Conservation (phyloP, 64 coral and sea anemone species). For the Acropora yongei region DNA sequence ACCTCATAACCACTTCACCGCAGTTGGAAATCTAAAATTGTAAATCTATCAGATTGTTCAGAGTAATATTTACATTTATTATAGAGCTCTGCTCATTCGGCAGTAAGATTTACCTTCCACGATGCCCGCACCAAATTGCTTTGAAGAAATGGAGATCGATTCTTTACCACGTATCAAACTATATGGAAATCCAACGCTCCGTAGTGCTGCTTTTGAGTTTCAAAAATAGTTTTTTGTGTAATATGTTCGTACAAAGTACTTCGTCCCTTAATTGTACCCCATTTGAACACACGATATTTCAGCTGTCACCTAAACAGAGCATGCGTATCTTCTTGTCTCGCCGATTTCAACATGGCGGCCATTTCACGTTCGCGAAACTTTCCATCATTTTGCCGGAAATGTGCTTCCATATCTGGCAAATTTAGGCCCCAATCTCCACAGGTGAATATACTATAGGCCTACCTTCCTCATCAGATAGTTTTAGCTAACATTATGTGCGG, state of each 20-base stretch:
- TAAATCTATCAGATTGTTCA: background rate
- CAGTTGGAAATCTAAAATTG: background rate
- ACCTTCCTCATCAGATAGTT: background rate
- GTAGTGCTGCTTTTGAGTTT: background rate
- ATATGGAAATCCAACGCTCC: background rate
- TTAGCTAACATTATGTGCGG: background rate
- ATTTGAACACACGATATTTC: conserved; percentile 11
- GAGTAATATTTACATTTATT: background rate
- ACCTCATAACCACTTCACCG: background rate
- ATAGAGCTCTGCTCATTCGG: background rate
- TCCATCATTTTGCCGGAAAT: conserved; percentile 61
- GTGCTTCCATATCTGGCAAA: conserved; percentile 15
- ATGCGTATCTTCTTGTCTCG: background rate
- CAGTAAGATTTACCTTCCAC: background rate
- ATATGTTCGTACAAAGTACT: background rate
- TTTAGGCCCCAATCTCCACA: conserved; percentile 64
- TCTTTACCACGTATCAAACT: background rate
- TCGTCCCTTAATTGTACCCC: background rate
- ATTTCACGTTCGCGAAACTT: conserved; percentile 37
- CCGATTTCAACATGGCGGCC: conserved; percentile 90
- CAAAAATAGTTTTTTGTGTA: background rate
- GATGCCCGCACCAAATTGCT: background rate
- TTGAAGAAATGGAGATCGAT: background rate
- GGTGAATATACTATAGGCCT: conserved; percentile 29
- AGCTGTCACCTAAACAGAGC: conserved; percentile 12